These are phyloP conservation scores for Lithophane socia DNA, from an alignment of 2,888 invertebrate species.

Conservation along the genomic window DNA sequence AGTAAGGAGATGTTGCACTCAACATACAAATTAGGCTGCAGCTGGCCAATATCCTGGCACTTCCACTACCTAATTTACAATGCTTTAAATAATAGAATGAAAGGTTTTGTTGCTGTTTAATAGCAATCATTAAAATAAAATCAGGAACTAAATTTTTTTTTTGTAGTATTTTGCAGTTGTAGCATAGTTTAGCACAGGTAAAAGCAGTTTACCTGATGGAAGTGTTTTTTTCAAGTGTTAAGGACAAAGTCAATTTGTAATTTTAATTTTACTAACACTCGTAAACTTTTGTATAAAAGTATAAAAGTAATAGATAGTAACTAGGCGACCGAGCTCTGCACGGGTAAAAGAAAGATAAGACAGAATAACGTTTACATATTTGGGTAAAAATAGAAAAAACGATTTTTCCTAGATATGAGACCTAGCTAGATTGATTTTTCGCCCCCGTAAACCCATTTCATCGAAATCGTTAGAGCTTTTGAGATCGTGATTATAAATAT, in stretches of 20 bases:
- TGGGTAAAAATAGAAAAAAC: too few relatives aligned
- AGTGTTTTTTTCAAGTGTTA: background rate
- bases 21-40: slow-evolving; percentile 73
- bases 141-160: too few relatives aligned
- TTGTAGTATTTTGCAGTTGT: background rate
- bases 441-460: too few relatives aligned
- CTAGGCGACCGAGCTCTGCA: too few relatives aligned
- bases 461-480: too few relatives aligned
- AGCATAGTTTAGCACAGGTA: background rate
- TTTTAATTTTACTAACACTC: background rate
- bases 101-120: background rate
- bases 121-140: background rate
- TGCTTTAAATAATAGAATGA: background rate
- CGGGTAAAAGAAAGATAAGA: too few relatives aligned
- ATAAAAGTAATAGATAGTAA: background rate
- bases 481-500: too few relatives aligned
- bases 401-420: too few relatives aligned
- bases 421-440: too few relatives aligned
- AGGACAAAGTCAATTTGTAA: background rate
- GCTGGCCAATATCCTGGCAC: slow-evolving; percentile 41
- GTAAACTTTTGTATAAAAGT: too few relatives aligned
- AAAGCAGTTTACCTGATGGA: background rate
- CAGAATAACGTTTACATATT: too few relatives aligned
- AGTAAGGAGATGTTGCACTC: slow-evolving; percentile 69
- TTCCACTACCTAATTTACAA: slow-evolving; percentile 7